phyloP scores from a whole-genome alignment of 2,888 invertebrate genomes.

The Leptinotarsa tumamoca region DNA sequence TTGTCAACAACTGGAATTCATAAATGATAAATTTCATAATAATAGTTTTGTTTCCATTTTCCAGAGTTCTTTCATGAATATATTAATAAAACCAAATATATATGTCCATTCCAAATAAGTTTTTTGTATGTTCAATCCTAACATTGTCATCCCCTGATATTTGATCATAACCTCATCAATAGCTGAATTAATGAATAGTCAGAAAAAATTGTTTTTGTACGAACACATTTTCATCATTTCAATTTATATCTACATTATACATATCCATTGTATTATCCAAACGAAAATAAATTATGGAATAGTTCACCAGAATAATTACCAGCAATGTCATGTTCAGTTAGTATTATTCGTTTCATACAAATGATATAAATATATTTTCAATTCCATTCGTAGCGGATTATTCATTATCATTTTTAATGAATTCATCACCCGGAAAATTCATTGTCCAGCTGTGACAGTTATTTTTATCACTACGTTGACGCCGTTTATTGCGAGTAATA shows the following conservation, averaged over 20 bases:
- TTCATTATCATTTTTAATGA: constrained; percentile 6
- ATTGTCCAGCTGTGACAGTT: not conserved
- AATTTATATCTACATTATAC: not conserved
- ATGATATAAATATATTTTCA: not conserved
- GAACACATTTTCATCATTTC: not conserved
- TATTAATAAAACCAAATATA: no score
- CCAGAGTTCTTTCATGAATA: no score
- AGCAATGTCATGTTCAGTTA: constrained; percentile 4
- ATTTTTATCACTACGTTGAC: not conserved
- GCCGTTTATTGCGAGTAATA: not conserved
- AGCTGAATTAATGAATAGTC: no score
- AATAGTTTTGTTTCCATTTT: no score
- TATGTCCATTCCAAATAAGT: no score
- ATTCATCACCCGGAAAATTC: not conserved
- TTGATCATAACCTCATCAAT: no score
- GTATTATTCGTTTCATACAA: not conserved
- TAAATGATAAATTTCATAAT: no score
- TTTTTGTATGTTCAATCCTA: no score
- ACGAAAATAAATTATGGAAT: not conserved
- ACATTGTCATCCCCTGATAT: no score
- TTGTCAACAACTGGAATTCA: no score
- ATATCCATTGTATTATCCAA: not conserved
- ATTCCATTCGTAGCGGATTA: not conserved
- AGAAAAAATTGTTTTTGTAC: not conserved
- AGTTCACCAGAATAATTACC: not conserved